Percentiles rank a stretch among this genome's conserved stretches.
phyloP scores from a whole-genome alignment of 2,888 invertebrate species.

The Agriopis aurantiaria region DNA sequence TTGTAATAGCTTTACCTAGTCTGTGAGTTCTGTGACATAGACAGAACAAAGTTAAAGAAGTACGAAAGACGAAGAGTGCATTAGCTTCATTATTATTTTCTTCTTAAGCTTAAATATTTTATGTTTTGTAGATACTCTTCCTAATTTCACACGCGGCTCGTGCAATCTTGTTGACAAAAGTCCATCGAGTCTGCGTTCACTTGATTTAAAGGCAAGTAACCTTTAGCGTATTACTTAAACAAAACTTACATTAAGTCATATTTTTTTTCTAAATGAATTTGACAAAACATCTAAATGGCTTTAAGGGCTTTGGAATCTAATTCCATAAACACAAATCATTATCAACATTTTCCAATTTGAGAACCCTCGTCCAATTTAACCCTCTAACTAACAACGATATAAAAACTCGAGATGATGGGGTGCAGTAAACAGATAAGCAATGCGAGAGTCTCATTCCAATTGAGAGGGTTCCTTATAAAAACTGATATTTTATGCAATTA shows the following conservation, averaged over 20 bases:
- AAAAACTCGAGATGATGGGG: slow-evolving; percentile 21
- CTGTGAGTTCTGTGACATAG: no score
- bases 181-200: background rate
- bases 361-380: slow-evolving; percentile 26
- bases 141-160: no score
- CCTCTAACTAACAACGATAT: slow-evolving; percentile 21
- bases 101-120: no score
- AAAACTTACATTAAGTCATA: background rate
- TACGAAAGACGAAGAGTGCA: no score
- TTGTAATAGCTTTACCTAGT: no score
- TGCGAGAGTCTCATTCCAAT: background rate
- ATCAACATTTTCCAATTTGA: slow-evolving; percentile 18
- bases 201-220: background rate
- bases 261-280: background rate
- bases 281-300: slow-evolving; percentile 3
- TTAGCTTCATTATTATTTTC: no score
- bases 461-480: background rate
- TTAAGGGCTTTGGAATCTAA: slow-evolving; percentile 12
- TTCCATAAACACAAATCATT: slow-evolving; percentile 26
- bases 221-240: background rate
- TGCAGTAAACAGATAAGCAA: slow-evolving; percentile 4
- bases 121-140: no score
- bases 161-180: no score
- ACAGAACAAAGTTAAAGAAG: no score
- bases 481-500: background rate